Conservation (phyloP, 2,888 invertebrate species). For the Leptopilina myrica region DNA sequence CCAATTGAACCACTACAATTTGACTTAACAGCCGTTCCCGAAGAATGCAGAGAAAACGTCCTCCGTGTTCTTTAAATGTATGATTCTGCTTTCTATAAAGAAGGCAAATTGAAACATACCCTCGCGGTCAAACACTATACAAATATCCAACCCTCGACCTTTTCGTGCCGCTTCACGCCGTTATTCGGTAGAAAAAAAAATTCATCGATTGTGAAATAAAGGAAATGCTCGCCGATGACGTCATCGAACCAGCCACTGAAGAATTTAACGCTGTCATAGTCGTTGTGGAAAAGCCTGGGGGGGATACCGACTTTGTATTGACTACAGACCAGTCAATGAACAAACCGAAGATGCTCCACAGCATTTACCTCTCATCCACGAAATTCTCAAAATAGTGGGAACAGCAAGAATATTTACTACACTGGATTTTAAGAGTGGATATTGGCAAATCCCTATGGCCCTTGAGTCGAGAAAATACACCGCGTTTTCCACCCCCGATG, state of each 20-base stretch:
- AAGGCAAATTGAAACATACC: neutral
- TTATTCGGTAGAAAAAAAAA: conserved; percentile 53
- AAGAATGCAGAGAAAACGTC: neutral
- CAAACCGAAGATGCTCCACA: neutral
- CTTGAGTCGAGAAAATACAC: too few relatives aligned
- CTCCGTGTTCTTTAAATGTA: neutral
- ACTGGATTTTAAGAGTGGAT: neutral
- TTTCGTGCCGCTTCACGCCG: conserved; percentile 25
- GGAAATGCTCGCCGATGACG: conserved; percentile 31
- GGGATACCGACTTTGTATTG: neutral
- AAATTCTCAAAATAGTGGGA: neutral
- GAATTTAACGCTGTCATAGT: neutral
- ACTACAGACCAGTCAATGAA: neutral
- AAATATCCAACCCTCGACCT: neutral
- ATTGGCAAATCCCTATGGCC: neutral
- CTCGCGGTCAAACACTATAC: neutral
- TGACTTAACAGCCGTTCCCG: neutral
- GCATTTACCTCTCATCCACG: neutral
- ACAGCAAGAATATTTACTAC: neutral
- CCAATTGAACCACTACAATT: neutral
- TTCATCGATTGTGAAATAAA: conserved; percentile 43
- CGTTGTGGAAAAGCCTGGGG: neutral
- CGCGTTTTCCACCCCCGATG: too few relatives aligned
- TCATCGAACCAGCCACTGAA: neutral
- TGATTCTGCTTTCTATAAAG: neutral